phyloP scores from a whole-genome alignment of 2,888 invertebrate genomes.

The Agelastica alni region DNA sequence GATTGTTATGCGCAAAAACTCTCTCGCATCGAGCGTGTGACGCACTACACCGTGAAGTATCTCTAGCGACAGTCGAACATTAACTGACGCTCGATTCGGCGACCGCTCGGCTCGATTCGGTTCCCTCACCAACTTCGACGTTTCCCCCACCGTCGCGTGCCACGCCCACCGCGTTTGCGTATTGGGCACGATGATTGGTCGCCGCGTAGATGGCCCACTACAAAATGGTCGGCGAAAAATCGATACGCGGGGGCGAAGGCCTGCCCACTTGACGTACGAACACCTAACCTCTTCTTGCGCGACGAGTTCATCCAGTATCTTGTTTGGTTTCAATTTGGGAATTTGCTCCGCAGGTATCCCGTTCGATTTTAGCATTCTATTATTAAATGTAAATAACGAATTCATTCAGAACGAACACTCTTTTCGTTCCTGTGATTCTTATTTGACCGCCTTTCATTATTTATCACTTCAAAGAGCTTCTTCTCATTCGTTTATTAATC shows the following conservation, averaged over 20 bases:
- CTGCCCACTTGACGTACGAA: constrained; percentile 12
- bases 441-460: too few species aligned
- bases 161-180: constrained; percentile 43
- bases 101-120: constrained; percentile 40
- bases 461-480: too few species aligned
- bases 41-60: constrained; percentile 19
- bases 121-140: constrained; percentile 36
- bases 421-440: too few species aligned
- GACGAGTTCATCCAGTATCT: constrained; percentile 16
- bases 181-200: constrained; percentile 45
- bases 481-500: too few species aligned
- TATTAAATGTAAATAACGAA: too few species aligned
- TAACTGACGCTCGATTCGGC: constrained; percentile 19
- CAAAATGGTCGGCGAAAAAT: constrained; percentile 57
- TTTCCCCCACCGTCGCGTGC: constrained; percentile 19
- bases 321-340: neutral
- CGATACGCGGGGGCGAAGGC: constrained; percentile 44
- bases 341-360: neutral
- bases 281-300: too few species aligned
- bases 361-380: too few species aligned
- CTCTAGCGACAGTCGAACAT: constrained; percentile 15
- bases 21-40: constrained; percentile 23
- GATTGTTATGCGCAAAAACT: constrained; percentile 4
- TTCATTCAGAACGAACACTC: too few species aligned
- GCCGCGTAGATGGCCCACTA: constrained; percentile 46